Percentiles rank a stretch among this genome's conserved stretches.
Evolutionary conservation across 1,140 invertebrate genomes (phyloP).

Genomic region (Charaxes varanes): DNA sequence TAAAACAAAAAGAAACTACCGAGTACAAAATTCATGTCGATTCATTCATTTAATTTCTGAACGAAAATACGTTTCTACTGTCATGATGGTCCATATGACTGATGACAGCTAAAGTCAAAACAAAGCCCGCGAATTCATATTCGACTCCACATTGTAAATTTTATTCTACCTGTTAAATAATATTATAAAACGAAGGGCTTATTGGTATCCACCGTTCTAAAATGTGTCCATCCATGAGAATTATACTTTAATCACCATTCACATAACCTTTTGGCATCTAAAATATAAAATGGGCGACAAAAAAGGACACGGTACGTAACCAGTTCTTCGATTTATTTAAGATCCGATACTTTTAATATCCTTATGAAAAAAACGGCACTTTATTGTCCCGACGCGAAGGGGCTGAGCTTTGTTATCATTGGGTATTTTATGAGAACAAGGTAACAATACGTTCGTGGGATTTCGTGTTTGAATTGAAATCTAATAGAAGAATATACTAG

Average conservation of each 20-base stretch:
- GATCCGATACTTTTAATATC: neutral
- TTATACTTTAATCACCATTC: neutral
- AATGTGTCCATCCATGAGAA: conserved; percentile 1
- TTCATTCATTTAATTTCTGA: conserved; percentile 9
- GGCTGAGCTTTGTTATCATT: neutral
- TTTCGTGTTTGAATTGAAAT: no score
- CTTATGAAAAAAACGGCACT: neutral
- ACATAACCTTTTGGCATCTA: conserved; percentile 8
- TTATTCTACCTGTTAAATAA: conserved; percentile 6
- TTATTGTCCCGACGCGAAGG: neutral
- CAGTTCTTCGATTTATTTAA: conserved; percentile 2
- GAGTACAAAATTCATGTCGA: no score
- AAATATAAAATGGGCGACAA: neutral
- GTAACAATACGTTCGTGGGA: neutral
- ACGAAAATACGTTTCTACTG: conserved; percentile 1
- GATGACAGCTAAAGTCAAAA: conserved; percentile 7
- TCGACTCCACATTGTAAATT: no score
- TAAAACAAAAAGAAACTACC: no score
- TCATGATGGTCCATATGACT: no score
- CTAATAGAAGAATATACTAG: no score
- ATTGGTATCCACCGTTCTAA: no score
- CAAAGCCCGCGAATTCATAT: conserved; percentile 9
- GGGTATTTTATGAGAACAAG: neutral
- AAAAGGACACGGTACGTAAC: conserved; percentile 1
- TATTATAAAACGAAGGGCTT: no score